Base-by-base conservation (phyloP, 2,888 invertebrate genomes). In the Ochropleura leucogaster region DNA sequence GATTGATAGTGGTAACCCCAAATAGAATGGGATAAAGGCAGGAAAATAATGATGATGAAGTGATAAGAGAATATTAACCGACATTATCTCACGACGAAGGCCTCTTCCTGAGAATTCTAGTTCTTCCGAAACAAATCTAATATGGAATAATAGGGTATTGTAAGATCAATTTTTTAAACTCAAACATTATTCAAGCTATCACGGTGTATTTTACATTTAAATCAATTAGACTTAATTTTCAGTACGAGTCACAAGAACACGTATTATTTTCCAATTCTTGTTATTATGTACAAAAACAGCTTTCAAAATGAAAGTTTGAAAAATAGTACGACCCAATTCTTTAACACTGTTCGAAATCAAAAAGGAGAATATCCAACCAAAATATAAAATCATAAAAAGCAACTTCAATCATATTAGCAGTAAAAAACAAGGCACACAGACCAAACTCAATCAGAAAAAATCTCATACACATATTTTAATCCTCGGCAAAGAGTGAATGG, bases 401-500 rank as follows among this genome's bases (percentile, higher is more conserved):
- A 60, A 66, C n/a, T 76, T 57, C 51, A 51, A 70, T 67, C 47
- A 59, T 67, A 82, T 60, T 65, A 82, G 12, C 46, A 16, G 53
- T 70, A 44, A 70, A 60, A 74, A 71, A 16, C 62, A 59, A 68
- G 44, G 47, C 68, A 40, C 66, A 30, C 14, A 62, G 7, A 62
- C 49, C 51, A 44, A 68, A 65, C n/a, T 57, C 59, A 63, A 74
- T 71, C 30, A 42, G 30, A 49, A 66, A 72, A 73, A 57, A 66
- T 18, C 20, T 59, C 60, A 40, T 63, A 51, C 40, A 69, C 49
- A 62, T 59, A 68, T 79, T 69, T 72, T 55, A 59, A 79, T 66
- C 63, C 59, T 55, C 20, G 20, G 62, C n/a, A 83, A 74, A 75
- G 68, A 78, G 76, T 62, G 88, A 88, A 87, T 88, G 81, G 87